Evolutionary conservation across 2,888 invertebrate species (phyloP), one percentile per base, ranked within the genome.

Genomic region (Drosophila monieri): DNA sequence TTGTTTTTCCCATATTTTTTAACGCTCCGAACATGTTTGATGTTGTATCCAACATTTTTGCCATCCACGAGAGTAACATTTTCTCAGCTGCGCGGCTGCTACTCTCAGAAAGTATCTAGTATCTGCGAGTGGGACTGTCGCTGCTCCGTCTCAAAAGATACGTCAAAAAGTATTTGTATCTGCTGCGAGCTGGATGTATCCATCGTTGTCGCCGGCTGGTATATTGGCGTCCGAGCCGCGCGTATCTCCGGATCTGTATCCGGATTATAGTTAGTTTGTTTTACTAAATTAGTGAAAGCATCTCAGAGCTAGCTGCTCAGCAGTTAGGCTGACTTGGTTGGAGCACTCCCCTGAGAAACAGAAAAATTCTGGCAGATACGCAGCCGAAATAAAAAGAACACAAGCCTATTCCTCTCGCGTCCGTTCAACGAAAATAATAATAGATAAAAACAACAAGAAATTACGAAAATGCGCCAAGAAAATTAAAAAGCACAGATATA

Each of bases 111-210:
- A 27, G 27, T 35, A 35, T 35, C 12, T 35, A 41, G 15, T 41
- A 15, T 41, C 14, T 35, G 35, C 12, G 35, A n/a, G 21, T 23
- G 12, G 35, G 35, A 12, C n/a, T n/a, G n/a, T 35, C 12, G 12
- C 35, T 35, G 12, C 35, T 35, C 35, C 9, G 27, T 35, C 35
- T n/a, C 35, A 6, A 35, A 35, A n/a, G 35, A 35, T 35, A n/a
- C n/a, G 6, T 35, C 35, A 35, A 35, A 35, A 35, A 35, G 35
- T 35, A 35, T 41, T n/a, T 41, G 78, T 76, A 77, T 78, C 76
- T 84, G 77, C 79, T 81, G 76, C 80, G 85, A 77, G 80, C 80
- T 77, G 88, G 85, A 79, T 80, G 74, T 67, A 71, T 72, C 49
- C 44, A 27, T 53, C 62, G 73, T 69, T 73, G 78, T 43, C 43